Percentiles rank a stretch among this genome's conserved stretches.
Evolutionary conservation across 2,113 vertebrate genomes (phyloP).

Genomic region (Morone saxatilis): DNA sequence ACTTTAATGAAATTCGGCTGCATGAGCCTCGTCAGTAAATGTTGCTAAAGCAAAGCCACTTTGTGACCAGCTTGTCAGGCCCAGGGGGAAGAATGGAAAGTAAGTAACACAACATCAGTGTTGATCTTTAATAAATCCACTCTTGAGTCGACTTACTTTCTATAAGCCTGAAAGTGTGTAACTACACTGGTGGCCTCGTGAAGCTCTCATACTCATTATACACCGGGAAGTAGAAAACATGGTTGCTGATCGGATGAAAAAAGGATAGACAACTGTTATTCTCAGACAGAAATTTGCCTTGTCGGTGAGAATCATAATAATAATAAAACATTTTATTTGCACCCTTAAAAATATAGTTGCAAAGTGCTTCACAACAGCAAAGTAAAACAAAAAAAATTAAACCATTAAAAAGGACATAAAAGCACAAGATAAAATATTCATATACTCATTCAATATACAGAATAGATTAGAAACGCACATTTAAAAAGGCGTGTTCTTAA

Average conservation of each 20-base stretch:
- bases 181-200: background rate
- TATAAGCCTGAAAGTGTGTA: constrained; percentile 25
- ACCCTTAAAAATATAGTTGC: too few relatives aligned
- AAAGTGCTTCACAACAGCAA: too few relatives aligned
- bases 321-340: too few relatives aligned
- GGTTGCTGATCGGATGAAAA: background rate
- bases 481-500: too few relatives aligned
- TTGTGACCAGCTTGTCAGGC: constrained; percentile 1
- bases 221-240: background rate
- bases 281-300: background rate
- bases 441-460: too few relatives aligned
- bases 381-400: too few relatives aligned
- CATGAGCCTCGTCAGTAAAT: background rate
- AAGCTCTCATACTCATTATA: background rate
- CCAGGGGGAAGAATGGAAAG: background rate
- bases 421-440: too few relatives aligned
- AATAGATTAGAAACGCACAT: too few relatives aligned
- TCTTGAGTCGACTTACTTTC: constrained; percentile 16
- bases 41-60: constrained; percentile 2
- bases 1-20: background rate
- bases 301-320: too few relatives aligned
- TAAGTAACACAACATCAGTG: constrained; percentile 10
- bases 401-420: too few relatives aligned
- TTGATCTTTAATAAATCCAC: constrained; percentile 47
- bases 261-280: background rate